Base-by-base conservation (phyloP, 2,888 invertebrate species). In the Drosophila diplacantha region DNA sequence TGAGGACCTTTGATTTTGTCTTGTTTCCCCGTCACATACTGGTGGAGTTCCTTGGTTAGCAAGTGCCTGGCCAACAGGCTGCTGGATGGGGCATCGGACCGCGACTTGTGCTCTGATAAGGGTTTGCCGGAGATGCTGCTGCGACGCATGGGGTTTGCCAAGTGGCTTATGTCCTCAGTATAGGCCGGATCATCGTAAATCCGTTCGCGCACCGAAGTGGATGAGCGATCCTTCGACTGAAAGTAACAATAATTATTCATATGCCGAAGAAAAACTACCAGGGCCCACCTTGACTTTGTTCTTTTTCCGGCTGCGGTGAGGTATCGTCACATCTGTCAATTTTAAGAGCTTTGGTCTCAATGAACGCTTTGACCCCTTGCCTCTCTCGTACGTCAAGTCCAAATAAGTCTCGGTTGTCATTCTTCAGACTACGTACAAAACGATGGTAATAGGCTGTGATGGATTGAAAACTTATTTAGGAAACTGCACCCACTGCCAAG, bases 171-270 rank as follows among this genome's bases (percentile, higher is more conserved):
- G 62, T 89, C 88, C 51, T 88, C 88, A 0, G 88, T 89, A 60
- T 88, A 89, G 35, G 88, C 88, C 11, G 88, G 88, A 75, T 89
- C 88, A 71, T 88, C 88, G 41, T 86, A 86, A 65, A 88, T 88
- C 32, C 87, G 83, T 57, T 88, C 88, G 34, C 88, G 85, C n/a
- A 87, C 87, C 14, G 85, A 81, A 11, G 85, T 86, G 5, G 83
- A 74, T 16, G 87, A 85, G 29, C 88, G 85, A 64, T 88, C 88
- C 70, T 87, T 88, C 2, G 85, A 75, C 88, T 88, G 72, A 2
- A 39, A 31, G 14, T 29, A 39, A n/a, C 2, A 31, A 16, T 6
- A 14, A 18, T 16, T 18, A 37, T 22, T 6, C 2, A 16, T 7
- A 14, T 20, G 29, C 12, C 9, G 2, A 0, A 12, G 34, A 14